Evolutionary conservation across 2,888 invertebrate genomes (phyloP).

Genomic region (Leptopilina myrica): DNA sequence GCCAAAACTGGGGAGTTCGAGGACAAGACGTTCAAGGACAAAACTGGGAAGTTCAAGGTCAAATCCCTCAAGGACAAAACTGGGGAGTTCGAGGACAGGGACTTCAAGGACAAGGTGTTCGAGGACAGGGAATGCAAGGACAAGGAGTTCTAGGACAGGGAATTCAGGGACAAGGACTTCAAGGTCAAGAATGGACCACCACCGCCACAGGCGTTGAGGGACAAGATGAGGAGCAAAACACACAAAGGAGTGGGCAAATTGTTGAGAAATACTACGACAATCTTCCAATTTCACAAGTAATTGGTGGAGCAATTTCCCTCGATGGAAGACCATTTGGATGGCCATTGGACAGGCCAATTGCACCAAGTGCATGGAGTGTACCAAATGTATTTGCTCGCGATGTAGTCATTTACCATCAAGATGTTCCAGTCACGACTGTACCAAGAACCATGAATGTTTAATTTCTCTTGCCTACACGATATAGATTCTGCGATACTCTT

Average conservation of each 20-base stretch:
- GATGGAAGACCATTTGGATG: constrained; percentile 79
- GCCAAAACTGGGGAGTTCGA: not conserved
- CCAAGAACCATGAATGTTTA: not conserved
- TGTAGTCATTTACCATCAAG: constrained; percentile 78
- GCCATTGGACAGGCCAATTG: constrained; percentile 79
- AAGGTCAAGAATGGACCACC: not conserved
- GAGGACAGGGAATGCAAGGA: not conserved
- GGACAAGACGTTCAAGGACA: not conserved
- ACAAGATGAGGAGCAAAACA: constrained; percentile 13
- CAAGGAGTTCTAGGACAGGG: not conserved
- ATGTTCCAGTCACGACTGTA: constrained; percentile 48
- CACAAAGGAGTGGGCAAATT: not conserved
- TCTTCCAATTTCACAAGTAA: constrained; percentile 65
- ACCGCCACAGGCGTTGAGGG: not conserved
- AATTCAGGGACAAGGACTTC: not conserved
- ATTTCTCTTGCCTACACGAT: not conserved
- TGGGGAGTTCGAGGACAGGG: not conserved
- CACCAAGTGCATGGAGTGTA: constrained; percentile 57
- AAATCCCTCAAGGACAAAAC: not conserved
- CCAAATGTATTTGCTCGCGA: constrained; percentile 78
- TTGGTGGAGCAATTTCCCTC: constrained; percentile 74
- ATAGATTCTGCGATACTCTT: too few relatives aligned
- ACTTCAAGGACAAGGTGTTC: not conserved
- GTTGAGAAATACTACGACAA: constrained; percentile 61
- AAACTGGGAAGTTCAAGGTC: not conserved